Conservation (phyloP, 2,113 vertebrate species). For the Panurus biarmicus region DNA sequence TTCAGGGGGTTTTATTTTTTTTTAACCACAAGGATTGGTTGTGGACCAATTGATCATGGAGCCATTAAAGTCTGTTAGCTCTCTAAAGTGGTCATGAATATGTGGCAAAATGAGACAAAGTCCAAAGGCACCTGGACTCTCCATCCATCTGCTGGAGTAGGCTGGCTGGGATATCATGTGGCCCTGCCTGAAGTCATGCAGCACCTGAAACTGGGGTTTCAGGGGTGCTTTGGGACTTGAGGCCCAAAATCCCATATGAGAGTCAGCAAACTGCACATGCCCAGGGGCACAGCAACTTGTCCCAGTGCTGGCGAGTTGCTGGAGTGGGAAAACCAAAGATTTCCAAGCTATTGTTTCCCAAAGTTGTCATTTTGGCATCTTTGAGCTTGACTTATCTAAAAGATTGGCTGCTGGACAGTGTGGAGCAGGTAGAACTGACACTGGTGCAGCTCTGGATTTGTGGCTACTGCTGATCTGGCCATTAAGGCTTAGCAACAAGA, state of each 20-base stretch:
- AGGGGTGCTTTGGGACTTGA: not conserved
- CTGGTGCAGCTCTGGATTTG: not conserved
- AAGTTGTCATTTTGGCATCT: not conserved
- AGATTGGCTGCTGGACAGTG: not conserved
- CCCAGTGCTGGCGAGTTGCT: not conserved
- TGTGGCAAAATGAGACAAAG: not conserved
- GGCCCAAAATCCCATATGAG: not conserved
- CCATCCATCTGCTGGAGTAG: not conserved
- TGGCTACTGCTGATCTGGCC: not conserved
- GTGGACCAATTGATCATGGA: not conserved
- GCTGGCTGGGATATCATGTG: not conserved
- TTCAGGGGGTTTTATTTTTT: not conserved
- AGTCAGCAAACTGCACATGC: rapidly evolving
- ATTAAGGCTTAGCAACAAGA: not conserved
- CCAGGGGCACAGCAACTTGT: not conserved
- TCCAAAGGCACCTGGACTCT: not conserved
- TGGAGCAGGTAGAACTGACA: not conserved
- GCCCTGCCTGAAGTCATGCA: not conserved
- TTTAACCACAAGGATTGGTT: not conserved
- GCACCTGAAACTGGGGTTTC: not conserved
- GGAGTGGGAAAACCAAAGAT: not conserved
- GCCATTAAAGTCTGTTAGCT: not conserved
- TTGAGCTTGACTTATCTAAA: not conserved
- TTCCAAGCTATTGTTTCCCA: not conserved
- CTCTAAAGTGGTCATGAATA: not conserved